Base-by-base conservation (phyloP, 2,113 vertebrate species). In the Erpornis zantholeuca region DNA sequence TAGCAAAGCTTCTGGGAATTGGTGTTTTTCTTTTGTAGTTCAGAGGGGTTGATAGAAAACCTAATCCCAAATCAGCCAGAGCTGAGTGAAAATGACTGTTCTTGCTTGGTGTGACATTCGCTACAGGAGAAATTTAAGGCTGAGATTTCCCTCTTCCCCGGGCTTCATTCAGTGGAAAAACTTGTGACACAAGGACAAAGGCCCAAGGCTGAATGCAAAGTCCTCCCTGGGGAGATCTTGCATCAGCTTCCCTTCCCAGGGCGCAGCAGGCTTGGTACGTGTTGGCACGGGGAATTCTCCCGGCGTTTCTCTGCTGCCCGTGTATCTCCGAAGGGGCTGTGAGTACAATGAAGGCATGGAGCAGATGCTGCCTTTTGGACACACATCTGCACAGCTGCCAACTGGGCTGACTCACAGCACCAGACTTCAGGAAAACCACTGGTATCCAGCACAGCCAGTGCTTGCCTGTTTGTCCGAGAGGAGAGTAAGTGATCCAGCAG, bases 181-280 rank as follows among this genome's bases (percentile, higher is more conserved):
- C 93, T 96, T 97, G 92, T 96, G 93, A 84, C 90, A 95, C 40
- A 40, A 86, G 94, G 93, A 96, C 93, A 93, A 95, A 95, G 76
- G 85, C 95, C 79, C 70, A 85, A 91, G 82, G 90, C 96, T 92
- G 88, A 94, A 94, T 77, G 80, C 92, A 90, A 86, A 94, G 72
- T 70, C 68, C 38, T 96, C 93, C 76, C 82, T 1, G 3, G 82
- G 68, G 96, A 95, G 90, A 79, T 73, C 82, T 93, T 94, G 90
- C 94, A 86, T 90, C 92, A 95, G 85, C 79, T 80, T 86, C 85
- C 47, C 85, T 83, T 85, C 71, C 64, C 1, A 2, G 85, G 81
- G 75, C 80, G 92, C 24, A 61, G 71, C 70, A 90, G 23, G 59
- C 87, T 76, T 63, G 88, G 86, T 88, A 60, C 6, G 2, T 10